These are phyloP conservation scores for Noctua pronuba DNA, from an alignment of 2,888 invertebrate species.

Conservation along the genomic window DNA sequence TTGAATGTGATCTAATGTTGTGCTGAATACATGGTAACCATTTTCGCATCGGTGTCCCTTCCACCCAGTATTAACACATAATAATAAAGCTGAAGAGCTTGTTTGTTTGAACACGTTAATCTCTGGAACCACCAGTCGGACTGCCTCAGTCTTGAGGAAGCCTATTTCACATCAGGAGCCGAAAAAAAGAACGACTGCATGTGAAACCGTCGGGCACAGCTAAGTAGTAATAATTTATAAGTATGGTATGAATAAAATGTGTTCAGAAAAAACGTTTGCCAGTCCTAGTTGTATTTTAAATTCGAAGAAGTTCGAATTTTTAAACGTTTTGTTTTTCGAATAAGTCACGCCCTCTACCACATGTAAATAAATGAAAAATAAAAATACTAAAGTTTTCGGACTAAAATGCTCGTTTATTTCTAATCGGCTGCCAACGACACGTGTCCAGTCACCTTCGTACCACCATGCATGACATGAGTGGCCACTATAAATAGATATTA, in stretches of 20 bases:
- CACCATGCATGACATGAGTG: conserved; percentile 56
- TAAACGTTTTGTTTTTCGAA: not conserved
- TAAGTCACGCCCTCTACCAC: conserved; percentile 12
- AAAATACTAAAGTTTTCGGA: conserved; percentile 1
- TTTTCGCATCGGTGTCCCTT: no score
- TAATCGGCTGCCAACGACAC: conserved; percentile 48
- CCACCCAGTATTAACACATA: no score
- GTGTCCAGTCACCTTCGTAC: conserved; percentile 56
- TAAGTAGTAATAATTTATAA: not conserved
- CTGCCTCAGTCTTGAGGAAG: not conserved
- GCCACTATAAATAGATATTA: conserved; percentile 65
- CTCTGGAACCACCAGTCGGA: not conserved
- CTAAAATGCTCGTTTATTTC: conserved; percentile 24
- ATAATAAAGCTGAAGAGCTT: not conserved
- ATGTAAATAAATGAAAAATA: not conserved
- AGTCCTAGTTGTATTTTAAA: not conserved
- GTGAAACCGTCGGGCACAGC: not conserved
- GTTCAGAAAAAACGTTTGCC: not conserved
- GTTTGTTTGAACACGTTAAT: not conserved
- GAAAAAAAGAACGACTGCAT: not conserved
- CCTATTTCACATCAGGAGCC: not conserved
- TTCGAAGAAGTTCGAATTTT: not conserved
- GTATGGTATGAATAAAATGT: not conserved
- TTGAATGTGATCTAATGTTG: no score
- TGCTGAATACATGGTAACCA: no score